Percentiles rank a stretch among this genome's conserved stretches.
Conservation (phyloP, 2,888 invertebrate genomes). For the Caenorhabditis macrosperma region DNA sequence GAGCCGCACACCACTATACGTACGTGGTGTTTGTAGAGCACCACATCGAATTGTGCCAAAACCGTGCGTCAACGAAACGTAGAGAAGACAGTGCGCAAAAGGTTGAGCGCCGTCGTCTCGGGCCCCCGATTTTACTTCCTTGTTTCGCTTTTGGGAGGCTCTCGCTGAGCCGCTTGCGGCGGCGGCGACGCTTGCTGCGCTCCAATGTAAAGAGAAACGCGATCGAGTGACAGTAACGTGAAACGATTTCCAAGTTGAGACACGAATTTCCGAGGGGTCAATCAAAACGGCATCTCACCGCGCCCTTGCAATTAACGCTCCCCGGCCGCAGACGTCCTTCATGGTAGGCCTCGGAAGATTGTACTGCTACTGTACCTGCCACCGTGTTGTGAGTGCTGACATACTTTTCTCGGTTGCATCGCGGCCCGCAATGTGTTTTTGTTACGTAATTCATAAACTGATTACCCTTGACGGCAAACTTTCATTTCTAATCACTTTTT, state of each 20-base stretch:
- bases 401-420: slow-evolving; percentile 32
- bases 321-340: slow-evolving; percentile 47
- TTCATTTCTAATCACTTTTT: slow-evolving; percentile 51
- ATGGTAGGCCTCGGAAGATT: slow-evolving; percentile 20
- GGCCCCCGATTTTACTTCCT: slow-evolving; percentile 48
- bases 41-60: slow-evolving; percentile 54
- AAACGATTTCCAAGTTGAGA: slow-evolving; percentile 30
- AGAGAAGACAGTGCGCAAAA: slow-evolving; percentile 47
- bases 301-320: slow-evolving; percentile 40
- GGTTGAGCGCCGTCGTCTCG: slow-evolving; percentile 42
- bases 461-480: slow-evolving; percentile 42
- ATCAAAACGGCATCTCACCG: slow-evolving; percentile 9
- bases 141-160: slow-evolving; percentile 53
- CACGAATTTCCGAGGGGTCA: slow-evolving; percentile 28
- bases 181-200: slow-evolving; percentile 22
- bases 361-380: slow-evolving; percentile 47
- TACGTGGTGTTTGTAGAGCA: slow-evolving; percentile 58
- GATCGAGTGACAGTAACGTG: slow-evolving; percentile 55
- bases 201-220: slow-evolving; percentile 48
- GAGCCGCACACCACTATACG: slow-evolving; percentile 51
- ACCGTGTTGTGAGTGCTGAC: slow-evolving; percentile 43
- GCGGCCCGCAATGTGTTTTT: slow-evolving; percentile 9
- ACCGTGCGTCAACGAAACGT: slow-evolving; percentile 58
- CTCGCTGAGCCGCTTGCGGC: slow-evolving; percentile 44
- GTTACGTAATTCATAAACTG: slow-evolving; percentile 50